phyloP scores from a whole-genome alignment of 2,797 vertebrate genomes.

The Aulostomus chinensis region DNA sequence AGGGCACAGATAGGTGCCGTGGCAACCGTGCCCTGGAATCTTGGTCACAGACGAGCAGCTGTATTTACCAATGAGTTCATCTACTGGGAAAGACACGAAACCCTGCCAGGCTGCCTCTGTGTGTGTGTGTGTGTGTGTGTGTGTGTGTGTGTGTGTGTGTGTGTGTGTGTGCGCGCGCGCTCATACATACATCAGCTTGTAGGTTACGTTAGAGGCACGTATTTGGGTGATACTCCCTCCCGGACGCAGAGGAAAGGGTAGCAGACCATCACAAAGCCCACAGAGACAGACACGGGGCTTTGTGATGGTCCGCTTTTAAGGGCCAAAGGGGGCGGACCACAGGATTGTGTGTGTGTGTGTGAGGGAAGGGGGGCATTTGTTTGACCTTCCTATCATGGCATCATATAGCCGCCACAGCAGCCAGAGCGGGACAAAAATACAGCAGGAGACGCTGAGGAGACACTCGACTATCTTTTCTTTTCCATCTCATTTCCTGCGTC shows the following conservation, averaged over 20 bases:
- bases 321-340: slow-evolving; percentile 1
- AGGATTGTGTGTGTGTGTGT: slow-evolving; percentile 6
- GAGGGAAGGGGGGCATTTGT: slow-evolving; percentile 14
- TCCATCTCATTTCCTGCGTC: slow-evolving; percentile 2
- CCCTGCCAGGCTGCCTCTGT: slow-evolving; percentile 16
- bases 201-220: slow-evolving; percentile 5
- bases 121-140: slow-evolving; percentile 5
- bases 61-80: slow-evolving; percentile 73
- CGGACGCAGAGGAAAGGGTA: slow-evolving; percentile 50
- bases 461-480: not conserved
- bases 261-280: slow-evolving; percentile 34
- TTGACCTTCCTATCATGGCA: slow-evolving; percentile 43
- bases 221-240: slow-evolving; percentile 47
- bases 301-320: slow-evolving; percentile 11
- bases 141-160: not conserved
- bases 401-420: slow-evolving; percentile 49
- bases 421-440: slow-evolving; percentile 49
- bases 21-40: slow-evolving; percentile 54
- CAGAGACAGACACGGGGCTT: slow-evolving; percentile 33
- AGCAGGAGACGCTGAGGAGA: slow-evolving; percentile 49
- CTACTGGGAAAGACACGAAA: slow-evolving; percentile 49
- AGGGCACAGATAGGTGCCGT: slow-evolving; percentile 55
- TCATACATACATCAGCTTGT: slow-evolving; percentile 11
- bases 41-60: slow-evolving; percentile 54
- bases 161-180: slow-evolving; percentile 10